Conservation (phyloP, 2,113 vertebrate genomes). For the Montifringilla adamsi region DNA sequence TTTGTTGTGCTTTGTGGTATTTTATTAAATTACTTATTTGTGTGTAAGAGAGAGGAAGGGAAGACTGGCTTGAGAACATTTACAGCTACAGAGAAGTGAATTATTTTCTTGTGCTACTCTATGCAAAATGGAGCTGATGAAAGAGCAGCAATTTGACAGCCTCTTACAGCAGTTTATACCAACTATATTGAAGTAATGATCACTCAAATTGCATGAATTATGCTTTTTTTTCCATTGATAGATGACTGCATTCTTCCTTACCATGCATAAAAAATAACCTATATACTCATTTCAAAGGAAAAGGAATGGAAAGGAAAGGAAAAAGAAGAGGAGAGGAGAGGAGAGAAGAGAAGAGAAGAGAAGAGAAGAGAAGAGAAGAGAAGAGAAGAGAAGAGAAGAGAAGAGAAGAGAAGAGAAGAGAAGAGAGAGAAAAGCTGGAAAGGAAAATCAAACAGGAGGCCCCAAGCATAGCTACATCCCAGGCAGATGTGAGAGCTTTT, state of each 20-base stretch:
- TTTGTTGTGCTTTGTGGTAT: neutral
- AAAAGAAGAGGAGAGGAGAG: rapidly evolving
- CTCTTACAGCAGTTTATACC: neutral
- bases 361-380: rapidly evolving
- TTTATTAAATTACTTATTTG: neutral
- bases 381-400: rapidly evolving
- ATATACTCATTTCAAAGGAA: neutral
- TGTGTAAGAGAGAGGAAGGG: neutral
- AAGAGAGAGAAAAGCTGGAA: rapidly evolving
- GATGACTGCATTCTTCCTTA: neutral
- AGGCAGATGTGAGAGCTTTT: neutral
- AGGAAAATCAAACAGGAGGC: neutral
- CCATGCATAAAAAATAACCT: neutral
- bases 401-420: too few species aligned
- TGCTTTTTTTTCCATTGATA: neutral
- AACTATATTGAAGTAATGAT: neutral
- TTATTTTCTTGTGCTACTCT: neutral
- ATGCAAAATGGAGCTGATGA: neutral
- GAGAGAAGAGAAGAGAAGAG: too few species aligned
- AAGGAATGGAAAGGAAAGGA: rapidly evolving
- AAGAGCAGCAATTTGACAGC: neutral
- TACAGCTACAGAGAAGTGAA: neutral
- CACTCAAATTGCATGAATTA: neutral
- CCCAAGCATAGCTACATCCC: neutral
- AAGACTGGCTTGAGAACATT: neutral